Conservation (phyloP, 2,113 vertebrate species). For the Leptocoma aspasia region DNA sequence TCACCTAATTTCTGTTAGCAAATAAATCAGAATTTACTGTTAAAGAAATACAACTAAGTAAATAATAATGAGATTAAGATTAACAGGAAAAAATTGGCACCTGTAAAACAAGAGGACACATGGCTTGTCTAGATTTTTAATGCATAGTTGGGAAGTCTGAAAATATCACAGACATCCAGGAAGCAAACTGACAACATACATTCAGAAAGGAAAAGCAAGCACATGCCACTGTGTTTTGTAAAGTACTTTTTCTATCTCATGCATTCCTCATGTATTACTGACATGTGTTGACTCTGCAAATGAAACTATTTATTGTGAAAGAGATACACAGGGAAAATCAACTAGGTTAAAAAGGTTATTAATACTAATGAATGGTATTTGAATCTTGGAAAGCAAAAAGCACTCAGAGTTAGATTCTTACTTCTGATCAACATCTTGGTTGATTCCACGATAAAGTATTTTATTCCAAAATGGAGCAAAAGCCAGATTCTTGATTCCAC, state of each 20-base stretch:
- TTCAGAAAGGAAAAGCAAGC: background rate
- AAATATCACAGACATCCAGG: background rate
- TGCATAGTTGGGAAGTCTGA: background rate
- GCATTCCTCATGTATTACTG: background rate
- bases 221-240: background rate
- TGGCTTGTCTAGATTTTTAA: background rate
- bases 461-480: background rate
- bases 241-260: background rate
- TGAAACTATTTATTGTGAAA: background rate
- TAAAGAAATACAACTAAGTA: background rate
- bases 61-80: background rate
- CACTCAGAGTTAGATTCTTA: background rate
- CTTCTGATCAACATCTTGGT: background rate
- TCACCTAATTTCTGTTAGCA: background rate
- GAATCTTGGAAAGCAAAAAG: background rate
- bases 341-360: background rate
- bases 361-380: background rate
- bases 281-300: background rate
- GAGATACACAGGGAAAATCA: background rate
- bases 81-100: background rate
- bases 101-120: background rate
- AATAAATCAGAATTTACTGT: background rate
- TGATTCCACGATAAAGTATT: background rate
- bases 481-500: background rate
- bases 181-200: background rate